A percentile compares a stretch with the other conserved stretches of the same genome.
Evolutionary conservation across 2,113 vertebrate genomes (phyloP).

Genomic region (Boulengeromyrus knoepffleri): DNA sequence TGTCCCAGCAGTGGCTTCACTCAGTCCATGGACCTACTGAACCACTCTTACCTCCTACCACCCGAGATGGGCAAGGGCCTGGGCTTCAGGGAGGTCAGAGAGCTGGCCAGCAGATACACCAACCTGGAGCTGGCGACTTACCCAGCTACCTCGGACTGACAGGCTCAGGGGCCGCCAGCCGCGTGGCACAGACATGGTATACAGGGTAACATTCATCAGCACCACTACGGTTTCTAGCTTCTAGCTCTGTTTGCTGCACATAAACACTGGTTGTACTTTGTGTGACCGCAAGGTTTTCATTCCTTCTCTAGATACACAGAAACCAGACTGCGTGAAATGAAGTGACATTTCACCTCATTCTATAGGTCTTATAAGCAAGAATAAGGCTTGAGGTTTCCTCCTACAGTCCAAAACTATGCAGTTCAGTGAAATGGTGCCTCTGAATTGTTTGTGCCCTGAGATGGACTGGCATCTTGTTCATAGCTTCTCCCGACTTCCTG

Average conservation of each 20-base stretch:
- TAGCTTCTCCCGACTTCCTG: background rate
- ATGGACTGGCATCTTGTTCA: background rate
- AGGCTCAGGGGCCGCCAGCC: background rate
- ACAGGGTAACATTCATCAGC: background rate
- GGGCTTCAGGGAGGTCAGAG: background rate
- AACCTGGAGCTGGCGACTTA: conserved; percentile 33
- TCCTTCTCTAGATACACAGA: background rate
- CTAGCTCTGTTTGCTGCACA: background rate
- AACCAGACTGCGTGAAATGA: background rate
- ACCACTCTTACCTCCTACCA: conserved; percentile 49
- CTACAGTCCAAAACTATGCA: background rate
- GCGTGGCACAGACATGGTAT: background rate
- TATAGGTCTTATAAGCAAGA: background rate
- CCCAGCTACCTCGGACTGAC: background rate
- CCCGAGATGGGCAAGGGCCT: conserved; percentile 25
- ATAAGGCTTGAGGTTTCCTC: background rate
- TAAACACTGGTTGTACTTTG: background rate
- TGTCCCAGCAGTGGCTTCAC: background rate
- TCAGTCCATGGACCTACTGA: conserved; percentile 40
- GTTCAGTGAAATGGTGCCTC: background rate
- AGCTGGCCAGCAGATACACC: conserved; percentile 41
- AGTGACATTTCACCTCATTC: background rate
- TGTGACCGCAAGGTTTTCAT: background rate
- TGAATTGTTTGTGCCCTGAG: background rate
- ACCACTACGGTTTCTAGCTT: background rate